Percentiles rank a stretch among this genome's conserved stretches.
phyloP scores from a whole-genome alignment of 2,888 invertebrate genomes.

The Oxyteleia sp. region DNA sequence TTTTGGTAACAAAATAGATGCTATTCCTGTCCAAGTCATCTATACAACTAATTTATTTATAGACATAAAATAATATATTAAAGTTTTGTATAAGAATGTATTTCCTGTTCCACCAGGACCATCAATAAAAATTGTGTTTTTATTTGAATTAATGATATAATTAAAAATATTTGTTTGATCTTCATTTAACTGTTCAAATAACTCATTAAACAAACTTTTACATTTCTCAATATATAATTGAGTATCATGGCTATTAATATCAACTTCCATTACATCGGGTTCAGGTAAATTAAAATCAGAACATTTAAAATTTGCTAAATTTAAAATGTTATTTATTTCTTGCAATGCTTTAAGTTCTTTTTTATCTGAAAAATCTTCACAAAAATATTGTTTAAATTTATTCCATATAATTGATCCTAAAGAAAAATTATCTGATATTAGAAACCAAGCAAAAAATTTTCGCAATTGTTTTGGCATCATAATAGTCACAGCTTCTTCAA shows the following conservation, averaged over 20 bases:
- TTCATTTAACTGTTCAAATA: slow-evolving; percentile 5
- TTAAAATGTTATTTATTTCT: slow-evolving; percentile 24
- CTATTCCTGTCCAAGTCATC: neutral
- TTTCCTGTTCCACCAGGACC: neutral
- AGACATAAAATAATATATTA: neutral
- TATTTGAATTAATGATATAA: neutral
- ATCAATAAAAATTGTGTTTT: neutral
- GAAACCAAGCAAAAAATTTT: slow-evolving; percentile 26
- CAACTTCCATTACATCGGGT: neutral
- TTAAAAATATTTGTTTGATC: slow-evolving; percentile 11
- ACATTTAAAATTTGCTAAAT: slow-evolving; percentile 31
- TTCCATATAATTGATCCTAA: slow-evolving; percentile 29
- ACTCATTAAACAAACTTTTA: neutral
- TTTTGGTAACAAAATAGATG: neutral
- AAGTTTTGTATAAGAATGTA: neutral
- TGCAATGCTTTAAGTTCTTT: slow-evolving; percentile 14
- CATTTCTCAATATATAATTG: too few relatives aligned
- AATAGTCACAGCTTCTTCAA: slow-evolving; percentile 2
- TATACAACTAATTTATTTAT: neutral
- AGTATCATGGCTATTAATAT: neutral
- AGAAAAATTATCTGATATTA: slow-evolving; percentile 28
- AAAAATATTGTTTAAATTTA: slow-evolving; percentile 36
- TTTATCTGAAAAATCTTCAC: slow-evolving; percentile 29
- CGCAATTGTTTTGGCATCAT: slow-evolving; percentile 26
- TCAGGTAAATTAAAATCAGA: slow-evolving; percentile 39